A percentile compares a stretch with the other conserved stretches of the same genome.
These are phyloP conservation scores for Meteorus colon DNA, from an alignment of 2,888 invertebrate genomes.

Conservation along the genomic window DNA sequence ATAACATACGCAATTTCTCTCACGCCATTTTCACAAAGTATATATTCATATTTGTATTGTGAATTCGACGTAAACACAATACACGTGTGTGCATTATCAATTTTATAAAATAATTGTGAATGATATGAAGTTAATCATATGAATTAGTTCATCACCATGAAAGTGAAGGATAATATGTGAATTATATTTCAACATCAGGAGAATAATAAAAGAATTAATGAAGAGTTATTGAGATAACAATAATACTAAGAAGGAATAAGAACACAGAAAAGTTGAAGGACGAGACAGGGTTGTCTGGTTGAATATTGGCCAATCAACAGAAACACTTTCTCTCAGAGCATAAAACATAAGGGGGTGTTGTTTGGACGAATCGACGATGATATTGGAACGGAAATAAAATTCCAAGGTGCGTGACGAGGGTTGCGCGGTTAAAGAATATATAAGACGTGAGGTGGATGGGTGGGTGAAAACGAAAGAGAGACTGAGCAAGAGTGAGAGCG, in stretches of 20 bases:
- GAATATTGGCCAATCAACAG: slow-evolving; percentile 29
- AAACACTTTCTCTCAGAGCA: slow-evolving; percentile 25
- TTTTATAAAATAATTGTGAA: background rate
- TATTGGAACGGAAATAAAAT: slow-evolving; percentile 37
- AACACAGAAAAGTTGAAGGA: background rate
- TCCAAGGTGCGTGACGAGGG: slow-evolving; percentile 41
- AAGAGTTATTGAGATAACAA: background rate
- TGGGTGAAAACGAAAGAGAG: slow-evolving; percentile 16
- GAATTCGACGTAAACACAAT: background rate
- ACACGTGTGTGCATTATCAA: background rate
- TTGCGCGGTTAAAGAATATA: slow-evolving; percentile 42
- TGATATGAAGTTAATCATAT: background rate
- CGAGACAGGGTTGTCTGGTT: background rate
- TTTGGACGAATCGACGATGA: slow-evolving; percentile 22
- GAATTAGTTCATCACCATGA: background rate
- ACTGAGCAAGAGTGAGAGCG: slow-evolving; percentile 33
- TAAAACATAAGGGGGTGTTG: slow-evolving; percentile 4
- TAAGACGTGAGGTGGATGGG: slow-evolving; percentile 37
- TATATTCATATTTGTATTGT: background rate
- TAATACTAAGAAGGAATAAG: background rate
- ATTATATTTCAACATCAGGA: background rate
- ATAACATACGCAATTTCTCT: too few relatives aligned
- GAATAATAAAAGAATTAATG: background rate
- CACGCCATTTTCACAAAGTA: background rate
- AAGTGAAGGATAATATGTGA: background rate